phyloP scores from a whole-genome alignment of 2,888 invertebrate species.

The Xanthia togata region DNA sequence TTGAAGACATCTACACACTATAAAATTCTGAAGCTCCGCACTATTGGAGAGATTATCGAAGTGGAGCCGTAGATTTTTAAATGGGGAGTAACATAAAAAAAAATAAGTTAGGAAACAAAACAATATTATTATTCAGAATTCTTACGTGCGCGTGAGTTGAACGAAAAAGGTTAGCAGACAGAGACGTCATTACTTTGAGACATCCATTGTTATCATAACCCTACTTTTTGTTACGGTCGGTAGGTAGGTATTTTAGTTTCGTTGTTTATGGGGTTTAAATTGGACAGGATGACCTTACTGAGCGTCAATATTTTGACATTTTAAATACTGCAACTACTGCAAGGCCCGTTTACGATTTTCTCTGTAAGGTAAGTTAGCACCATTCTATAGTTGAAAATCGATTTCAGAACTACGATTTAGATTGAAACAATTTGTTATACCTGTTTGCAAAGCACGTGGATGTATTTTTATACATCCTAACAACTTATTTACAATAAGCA shows the following conservation, averaged over 20 bases:
- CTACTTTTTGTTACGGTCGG: slow-evolving; percentile 14
- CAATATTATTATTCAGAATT: slow-evolving; percentile 13
- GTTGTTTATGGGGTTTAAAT: background rate
- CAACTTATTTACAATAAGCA: slow-evolving; percentile 22
- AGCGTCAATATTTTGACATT: background rate
- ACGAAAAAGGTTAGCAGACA: slow-evolving; percentile 12
- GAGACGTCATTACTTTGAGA: slow-evolving; percentile 27
- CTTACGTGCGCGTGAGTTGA: slow-evolving; percentile 47
- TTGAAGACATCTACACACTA: no score
- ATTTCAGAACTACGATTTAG: background rate
- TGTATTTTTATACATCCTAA: slow-evolving; percentile 11
- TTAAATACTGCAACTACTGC: background rate
- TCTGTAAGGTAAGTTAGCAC: background rate
- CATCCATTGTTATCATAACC: slow-evolving; percentile 43
- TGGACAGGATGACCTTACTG: background rate
- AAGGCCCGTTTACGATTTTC: background rate
- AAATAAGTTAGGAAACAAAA: no score
- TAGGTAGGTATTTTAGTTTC: slow-evolving; percentile 6
- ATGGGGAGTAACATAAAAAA: no score
- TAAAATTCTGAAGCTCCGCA: no score
- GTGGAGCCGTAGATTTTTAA: no score
- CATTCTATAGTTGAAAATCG: background rate
- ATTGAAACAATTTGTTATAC: background rate
- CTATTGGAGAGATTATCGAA: no score
- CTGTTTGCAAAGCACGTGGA: slow-evolving; percentile 38